Evolutionary conservation across 1,140 invertebrate species (phyloP).

Genomic region (Drosophila nikananu): DNA sequence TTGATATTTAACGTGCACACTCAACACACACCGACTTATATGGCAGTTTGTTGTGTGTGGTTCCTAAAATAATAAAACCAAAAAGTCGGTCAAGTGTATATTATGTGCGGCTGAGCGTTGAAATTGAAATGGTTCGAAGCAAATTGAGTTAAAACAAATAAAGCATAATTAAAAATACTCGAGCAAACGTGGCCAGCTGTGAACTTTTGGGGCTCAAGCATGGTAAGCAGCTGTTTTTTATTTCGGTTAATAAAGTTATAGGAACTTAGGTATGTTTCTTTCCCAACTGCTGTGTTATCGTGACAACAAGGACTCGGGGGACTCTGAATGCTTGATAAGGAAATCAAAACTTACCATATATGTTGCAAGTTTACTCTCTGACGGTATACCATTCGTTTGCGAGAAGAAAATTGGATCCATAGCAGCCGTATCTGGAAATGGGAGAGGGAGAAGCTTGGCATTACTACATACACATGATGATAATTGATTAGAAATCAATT

Average conservation of each 20-base stretch:
- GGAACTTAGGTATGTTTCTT: background rate
- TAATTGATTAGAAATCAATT: conserved; percentile 80
- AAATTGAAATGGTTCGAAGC: conserved; percentile 69
- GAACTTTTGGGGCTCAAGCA: conserved; percentile 20
- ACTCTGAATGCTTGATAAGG: conserved; percentile 4
- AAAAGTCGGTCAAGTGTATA: conserved; percentile 69
- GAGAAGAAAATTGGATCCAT: conserved; percentile 87
- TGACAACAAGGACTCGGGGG: background rate
- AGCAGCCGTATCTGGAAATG: conserved; percentile 84
- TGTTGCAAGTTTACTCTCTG: conserved; percentile 93
- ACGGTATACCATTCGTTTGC: conserved; percentile 91
- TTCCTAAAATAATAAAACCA: conserved; percentile 43
- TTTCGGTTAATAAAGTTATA: background rate
- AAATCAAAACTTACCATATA: conserved; percentile 89
- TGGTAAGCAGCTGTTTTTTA: conserved; percentile 20
- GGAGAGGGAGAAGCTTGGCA: conserved; percentile 5
- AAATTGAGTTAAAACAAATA: conserved; percentile 78
- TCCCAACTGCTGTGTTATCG: conserved; percentile 18
- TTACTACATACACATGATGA: conserved; percentile 25
- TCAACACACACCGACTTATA: conserved; percentile 34
- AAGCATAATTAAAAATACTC: conserved; percentile 69
- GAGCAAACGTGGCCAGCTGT: conserved; percentile 51
- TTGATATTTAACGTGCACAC: conserved; percentile 44
- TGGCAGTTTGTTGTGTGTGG: conserved; percentile 39
- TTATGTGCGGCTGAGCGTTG: conserved; percentile 51